Conservation (phyloP, 2,888 invertebrate species). For the Rhamnusium bicolor region DNA sequence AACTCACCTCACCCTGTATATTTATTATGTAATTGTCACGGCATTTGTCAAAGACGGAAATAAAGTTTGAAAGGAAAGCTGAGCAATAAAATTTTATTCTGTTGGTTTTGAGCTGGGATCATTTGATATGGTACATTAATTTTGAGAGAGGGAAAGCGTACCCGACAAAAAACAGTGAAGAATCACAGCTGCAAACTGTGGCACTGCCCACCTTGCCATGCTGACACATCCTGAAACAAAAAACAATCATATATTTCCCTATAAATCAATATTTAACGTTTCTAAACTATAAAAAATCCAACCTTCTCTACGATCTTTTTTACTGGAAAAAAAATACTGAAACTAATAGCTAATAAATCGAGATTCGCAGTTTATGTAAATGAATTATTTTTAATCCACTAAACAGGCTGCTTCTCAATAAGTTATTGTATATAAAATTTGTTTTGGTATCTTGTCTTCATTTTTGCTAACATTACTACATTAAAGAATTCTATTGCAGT, state of each 20-base stretch:
- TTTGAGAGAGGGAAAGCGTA: constrained; percentile 63
- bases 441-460: no score
- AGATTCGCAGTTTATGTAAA: no score
- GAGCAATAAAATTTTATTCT: constrained; percentile 55
- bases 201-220: constrained; percentile 67
- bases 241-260: constrained; percentile 51
- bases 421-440: no score
- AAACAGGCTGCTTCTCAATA: neutral
- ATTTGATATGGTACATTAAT: constrained; percentile 63
- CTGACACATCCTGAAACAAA: constrained; percentile 69
- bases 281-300: constrained; percentile 29
- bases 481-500: no score
- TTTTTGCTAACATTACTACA: no score
- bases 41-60: constrained; percentile 38
- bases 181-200: constrained; percentile 68
- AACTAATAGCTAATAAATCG: no score
- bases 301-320: constrained; percentile 8
- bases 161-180: constrained; percentile 67
- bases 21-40: constrained; percentile 33
- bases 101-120: constrained; percentile 56
- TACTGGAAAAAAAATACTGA: constrained; percentile 7
- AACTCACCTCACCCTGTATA: constrained; percentile 34
- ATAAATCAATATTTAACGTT: constrained; percentile 39
- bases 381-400: neutral
- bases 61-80: constrained; percentile 45